Evolutionary conservation across 2,888 invertebrate species (phyloP).

Genomic region (Lepidochitona cinerea): DNA sequence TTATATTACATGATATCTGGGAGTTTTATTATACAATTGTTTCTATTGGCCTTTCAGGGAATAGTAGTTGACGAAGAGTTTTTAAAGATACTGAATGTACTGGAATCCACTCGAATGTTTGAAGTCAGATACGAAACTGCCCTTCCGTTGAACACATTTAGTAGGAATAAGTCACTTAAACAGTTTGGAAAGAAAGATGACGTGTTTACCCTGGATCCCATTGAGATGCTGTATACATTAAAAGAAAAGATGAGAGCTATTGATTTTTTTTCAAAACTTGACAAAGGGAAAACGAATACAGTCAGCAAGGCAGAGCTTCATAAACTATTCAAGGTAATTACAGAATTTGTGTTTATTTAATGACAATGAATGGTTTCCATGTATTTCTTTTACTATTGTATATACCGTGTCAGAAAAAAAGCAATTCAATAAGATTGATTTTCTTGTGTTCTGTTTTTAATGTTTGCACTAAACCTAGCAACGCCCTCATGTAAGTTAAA

Average conservation of each 20-base stretch:
- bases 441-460: too few relatives aligned
- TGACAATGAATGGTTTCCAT: too few relatives aligned
- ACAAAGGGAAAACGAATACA: neutral
- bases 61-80: conserved; percentile 51
- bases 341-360: too few relatives aligned
- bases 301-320: neutral
- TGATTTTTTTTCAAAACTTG: neutral
- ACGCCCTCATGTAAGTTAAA: too few relatives aligned
- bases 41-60: too few relatives aligned
- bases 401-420: too few relatives aligned
- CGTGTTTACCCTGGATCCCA: neutral
- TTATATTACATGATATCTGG: too few relatives aligned
- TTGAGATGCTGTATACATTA: neutral
- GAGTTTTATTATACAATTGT: too few relatives aligned
- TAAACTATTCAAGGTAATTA: neutral
- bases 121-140: conserved; percentile 18
- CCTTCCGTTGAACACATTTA: neutral
- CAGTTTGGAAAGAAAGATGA: neutral
- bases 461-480: too few relatives aligned
- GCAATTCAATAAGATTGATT: too few relatives aligned
- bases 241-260: neutral
- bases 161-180: neutral
- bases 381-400: too few relatives aligned
- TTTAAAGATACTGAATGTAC: conserved; percentile 36
- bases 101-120: conserved; percentile 34